Evolutionary conservation across 1,140 invertebrate species (phyloP).

Genomic region (Drosophila trapezifrons): DNA sequence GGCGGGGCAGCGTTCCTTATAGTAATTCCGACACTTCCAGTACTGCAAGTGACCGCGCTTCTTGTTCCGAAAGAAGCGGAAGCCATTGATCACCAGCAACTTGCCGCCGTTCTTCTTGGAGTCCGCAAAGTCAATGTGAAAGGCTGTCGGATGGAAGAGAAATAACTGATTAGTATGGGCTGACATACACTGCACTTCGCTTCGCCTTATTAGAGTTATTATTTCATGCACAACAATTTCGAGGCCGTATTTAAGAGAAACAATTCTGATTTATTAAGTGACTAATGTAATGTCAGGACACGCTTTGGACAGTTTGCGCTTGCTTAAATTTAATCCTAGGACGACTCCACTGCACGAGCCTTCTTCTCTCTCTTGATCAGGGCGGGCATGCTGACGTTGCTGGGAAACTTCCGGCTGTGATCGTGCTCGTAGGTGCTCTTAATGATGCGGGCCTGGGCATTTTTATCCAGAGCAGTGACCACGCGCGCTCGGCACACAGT

Average conservation of each 20-base stretch:
- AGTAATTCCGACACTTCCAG: constrained; percentile 84
- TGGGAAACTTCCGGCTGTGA: constrained; percentile 70
- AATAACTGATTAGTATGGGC: constrained; percentile 38
- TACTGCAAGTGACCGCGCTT: constrained; percentile 81
- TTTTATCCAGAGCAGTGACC: constrained; percentile 71
- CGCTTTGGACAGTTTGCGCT: constrained; percentile 28
- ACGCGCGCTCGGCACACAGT: constrained; percentile 74
- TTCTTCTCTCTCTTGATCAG: constrained; percentile 52
- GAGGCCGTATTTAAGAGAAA: constrained; percentile 18
- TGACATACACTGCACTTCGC: neutral
- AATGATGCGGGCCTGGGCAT: constrained; percentile 60
- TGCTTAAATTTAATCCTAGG: constrained; percentile 50
- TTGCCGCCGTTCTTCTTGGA: constrained; percentile 84
- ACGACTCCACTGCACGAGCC: constrained; percentile 5
- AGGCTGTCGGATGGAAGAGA: constrained; percentile 56
- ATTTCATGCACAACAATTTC: constrained; percentile 7
- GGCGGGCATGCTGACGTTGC: constrained; percentile 11
- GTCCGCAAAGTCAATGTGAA: constrained; percentile 80
- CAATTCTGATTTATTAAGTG: constrained; percentile 37
- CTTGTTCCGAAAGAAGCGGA: constrained; percentile 82
- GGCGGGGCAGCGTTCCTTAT: constrained; percentile 81
- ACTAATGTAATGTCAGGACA: neutral
- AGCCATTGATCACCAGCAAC: constrained; percentile 83
- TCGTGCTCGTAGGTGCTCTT: constrained; percentile 76
- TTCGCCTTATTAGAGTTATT: neutral